Conservation (phyloP, 2,888 invertebrate genomes). For the Melinaea menophilus region DNA sequence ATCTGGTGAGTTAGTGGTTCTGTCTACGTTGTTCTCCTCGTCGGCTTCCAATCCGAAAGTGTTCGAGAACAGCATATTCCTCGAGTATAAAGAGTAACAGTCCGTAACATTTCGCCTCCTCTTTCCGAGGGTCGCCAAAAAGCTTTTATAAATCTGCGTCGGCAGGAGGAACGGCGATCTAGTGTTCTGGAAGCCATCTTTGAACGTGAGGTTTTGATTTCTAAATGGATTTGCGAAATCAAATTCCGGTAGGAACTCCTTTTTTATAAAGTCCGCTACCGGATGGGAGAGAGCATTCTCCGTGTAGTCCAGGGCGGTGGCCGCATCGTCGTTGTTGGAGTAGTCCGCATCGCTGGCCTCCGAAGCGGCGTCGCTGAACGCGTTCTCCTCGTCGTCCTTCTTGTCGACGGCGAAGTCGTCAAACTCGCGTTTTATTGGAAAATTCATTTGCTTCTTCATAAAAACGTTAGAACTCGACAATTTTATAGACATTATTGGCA, state of each 20-base stretch:
- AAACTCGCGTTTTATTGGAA: constrained; percentile 70
- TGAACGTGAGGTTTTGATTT: constrained; percentile 62
- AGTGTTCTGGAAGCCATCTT: constrained; percentile 59
- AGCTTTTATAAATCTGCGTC: constrained; percentile 87
- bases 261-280: constrained; percentile 72
- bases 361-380: constrained; percentile 63
- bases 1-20: constrained; percentile 68
- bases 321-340: constrained; percentile 53
- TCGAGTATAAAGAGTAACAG: constrained; percentile 69
- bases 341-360: constrained; percentile 68
- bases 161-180: constrained; percentile 81
- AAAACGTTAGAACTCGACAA: constrained; percentile 61
- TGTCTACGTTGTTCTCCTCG: constrained; percentile 64
- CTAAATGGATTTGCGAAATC: constrained; percentile 68
- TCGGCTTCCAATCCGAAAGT: constrained; percentile 65
- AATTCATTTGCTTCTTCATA: constrained; percentile 64
- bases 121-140: constrained; percentile 81
- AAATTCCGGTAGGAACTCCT: constrained; percentile 71
- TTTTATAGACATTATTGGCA: constrained; percentile 63
- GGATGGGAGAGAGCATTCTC: constrained; percentile 66
- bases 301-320: constrained; percentile 61
- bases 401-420: constrained; percentile 59
- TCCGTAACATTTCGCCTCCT: constrained; percentile 68
- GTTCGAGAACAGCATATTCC: constrained; percentile 77
- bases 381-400: constrained; percentile 59